These are phyloP conservation scores for Leptinotarsa haldemani DNA, from an alignment of 2,888 invertebrate genomes.

Conservation along the genomic window DNA sequence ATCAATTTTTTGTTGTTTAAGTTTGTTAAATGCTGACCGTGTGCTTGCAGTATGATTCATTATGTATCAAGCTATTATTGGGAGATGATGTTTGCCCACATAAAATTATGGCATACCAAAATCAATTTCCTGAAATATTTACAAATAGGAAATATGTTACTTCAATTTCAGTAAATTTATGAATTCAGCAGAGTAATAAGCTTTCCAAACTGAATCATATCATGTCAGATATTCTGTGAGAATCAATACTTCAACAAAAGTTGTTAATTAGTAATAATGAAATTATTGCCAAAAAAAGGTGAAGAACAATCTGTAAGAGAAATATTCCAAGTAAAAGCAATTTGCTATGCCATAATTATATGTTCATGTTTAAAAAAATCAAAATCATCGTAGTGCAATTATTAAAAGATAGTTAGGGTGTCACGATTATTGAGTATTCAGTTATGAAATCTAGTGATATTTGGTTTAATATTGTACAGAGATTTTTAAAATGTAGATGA, in stretches of 20 bases:
- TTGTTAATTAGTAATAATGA: no score
- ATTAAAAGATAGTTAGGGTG: conserved; percentile 44
- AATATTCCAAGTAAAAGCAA: neutral
- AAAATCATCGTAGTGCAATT: conserved; percentile 49
- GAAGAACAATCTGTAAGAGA: neutral
- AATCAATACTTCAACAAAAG: no score
- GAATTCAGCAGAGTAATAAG: neutral
- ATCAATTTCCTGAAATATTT: neutral
- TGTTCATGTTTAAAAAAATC: conserved; percentile 28
- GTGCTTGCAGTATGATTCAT: conserved; percentile 48
- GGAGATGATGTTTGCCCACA: conserved; percentile 1
- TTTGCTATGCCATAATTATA: conserved; percentile 8
- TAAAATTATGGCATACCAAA: conserved; percentile 6
- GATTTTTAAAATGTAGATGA: conserved; percentile 61
- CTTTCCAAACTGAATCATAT: neutral
- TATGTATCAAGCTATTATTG: conserved; percentile 14
- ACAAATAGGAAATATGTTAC: neutral
- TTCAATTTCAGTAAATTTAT: neutral
- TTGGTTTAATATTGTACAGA: conserved; percentile 61
- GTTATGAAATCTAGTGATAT: conserved; percentile 51
- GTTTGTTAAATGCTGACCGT: conserved; percentile 42
- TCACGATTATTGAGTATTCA: conserved; percentile 23
- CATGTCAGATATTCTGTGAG: no score
- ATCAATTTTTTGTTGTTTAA: conserved; percentile 25
- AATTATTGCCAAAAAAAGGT: no score